Evolutionary conservation across 1,140 invertebrate genomes (phyloP), one percentile per base, ranked within the genome.

Genomic region (Bombus breviceps): DNA sequence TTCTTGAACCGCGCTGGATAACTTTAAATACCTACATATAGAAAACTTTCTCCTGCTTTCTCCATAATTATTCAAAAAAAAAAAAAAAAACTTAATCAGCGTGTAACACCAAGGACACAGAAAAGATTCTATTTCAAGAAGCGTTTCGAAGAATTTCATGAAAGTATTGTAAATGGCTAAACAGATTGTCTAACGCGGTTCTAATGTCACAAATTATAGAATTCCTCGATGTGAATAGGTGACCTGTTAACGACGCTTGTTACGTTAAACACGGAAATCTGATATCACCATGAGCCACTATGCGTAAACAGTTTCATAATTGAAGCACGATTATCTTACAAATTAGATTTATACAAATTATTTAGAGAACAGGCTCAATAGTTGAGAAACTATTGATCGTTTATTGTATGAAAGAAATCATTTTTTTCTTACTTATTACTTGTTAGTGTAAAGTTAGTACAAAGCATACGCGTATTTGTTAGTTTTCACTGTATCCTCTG

Each of bases 41-140:
- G 81, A 89, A 81, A 84, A 93, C 93, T 93, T 93, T 93, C 92
- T 89, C 93, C 64, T 82, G 84, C 92, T 93, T 93, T 93, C 93
- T 91, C 92, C 83, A 39, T 71, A 87, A 93, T 92, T 88, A 91
- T 82, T 87, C 86, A 88, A 79, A 93, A 92, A 89, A n/a, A 62
- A 28, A 12, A 12, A 4, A 73, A 92, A 92, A 41, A 91, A 86
- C 88, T 91, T 81, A 43, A 82, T 74, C 37, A 8, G 28, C 37
- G 10, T 5, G 13, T 28, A 64, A 0, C 62, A 3, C 68, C 43
- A 18, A 82, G 13, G 37, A 47, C 34, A 78, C 57, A 13, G 34
- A 83, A 80, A 80, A 80, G 13, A 32, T 53, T 41, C 79, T 79
- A 57, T 53, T 57, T 64, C 39, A 32, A 53, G 18, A 47, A 47